Percentiles rank a stretch among this genome's conserved stretches.
These are phyloP conservation scores for Rhyacophila brunnea DNA, from an alignment of 1,140 invertebrate species.

Conservation along the genomic window DNA sequence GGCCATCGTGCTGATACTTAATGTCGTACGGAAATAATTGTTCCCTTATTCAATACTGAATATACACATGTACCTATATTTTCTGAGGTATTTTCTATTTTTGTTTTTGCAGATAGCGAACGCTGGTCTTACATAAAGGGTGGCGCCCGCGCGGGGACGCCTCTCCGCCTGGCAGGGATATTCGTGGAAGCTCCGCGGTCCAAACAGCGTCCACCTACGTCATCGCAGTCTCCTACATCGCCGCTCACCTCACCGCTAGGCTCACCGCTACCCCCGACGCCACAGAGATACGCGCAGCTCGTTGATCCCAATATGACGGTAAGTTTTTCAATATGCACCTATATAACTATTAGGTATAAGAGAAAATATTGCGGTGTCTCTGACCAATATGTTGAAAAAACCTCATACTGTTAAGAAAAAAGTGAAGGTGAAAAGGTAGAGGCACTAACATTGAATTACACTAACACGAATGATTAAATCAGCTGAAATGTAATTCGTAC, in stretches of 20 bases:
- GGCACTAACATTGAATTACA: too few species aligned
- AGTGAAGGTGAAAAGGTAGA: conserved; percentile 1
- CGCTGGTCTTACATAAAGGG: conserved; percentile 29
- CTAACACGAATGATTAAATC: too few species aligned
- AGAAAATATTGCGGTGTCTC: too few species aligned
- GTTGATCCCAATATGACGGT: conserved; percentile 44
- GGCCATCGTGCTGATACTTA: too few species aligned
- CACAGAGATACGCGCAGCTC: conserved; percentile 49
- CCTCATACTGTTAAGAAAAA: not conserved
- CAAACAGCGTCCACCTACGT: conserved; percentile 43
- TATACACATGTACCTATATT: too few species aligned
- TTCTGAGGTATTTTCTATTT: too few species aligned
- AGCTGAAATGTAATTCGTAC: too few species aligned
- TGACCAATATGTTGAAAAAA: not conserved
- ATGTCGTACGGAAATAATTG: too few species aligned
- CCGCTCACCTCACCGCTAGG: conserved; percentile 30
- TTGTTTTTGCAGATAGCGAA: conserved; percentile 28
- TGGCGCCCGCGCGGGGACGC: conserved; percentile 46
- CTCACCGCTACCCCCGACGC: conserved; percentile 44
- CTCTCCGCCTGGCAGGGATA: conserved; percentile 50
- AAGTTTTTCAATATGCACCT: conserved; percentile 24
- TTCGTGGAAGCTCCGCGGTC: conserved; percentile 52
- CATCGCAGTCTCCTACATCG: conserved; percentile 19
- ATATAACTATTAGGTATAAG: too few species aligned
- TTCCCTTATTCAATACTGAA: too few species aligned